phyloP scores from a whole-genome alignment of 92 coral and sea anemone genomes.

The Chrysogorgia sp. region DNA sequence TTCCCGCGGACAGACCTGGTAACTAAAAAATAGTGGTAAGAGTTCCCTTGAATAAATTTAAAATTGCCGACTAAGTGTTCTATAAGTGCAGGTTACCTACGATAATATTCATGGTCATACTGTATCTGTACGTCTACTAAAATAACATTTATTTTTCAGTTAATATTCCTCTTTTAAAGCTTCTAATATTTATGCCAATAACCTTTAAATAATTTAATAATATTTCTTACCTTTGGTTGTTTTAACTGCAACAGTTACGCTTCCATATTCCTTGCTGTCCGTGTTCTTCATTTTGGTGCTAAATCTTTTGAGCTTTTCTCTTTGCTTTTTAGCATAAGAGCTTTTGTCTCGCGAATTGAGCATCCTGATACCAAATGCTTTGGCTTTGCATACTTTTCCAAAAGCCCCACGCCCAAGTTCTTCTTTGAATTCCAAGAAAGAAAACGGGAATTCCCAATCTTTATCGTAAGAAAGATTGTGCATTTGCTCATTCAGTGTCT shows the following conservation, averaged over 20 bases:
- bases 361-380: slow-evolving; percentile 50
- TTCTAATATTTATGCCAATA: neutral
- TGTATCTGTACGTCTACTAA: neutral
- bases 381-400: slow-evolving; percentile 55
- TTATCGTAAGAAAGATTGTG: slow-evolving; percentile 60
- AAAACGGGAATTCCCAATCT: slow-evolving; percentile 63
- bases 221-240: slow-evolving; percentile 54
- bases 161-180: neutral
- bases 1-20: too few relatives aligned
- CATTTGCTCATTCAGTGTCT: slow-evolving; percentile 56
- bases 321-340: slow-evolving; percentile 45
- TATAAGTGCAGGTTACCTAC: too few relatives aligned
- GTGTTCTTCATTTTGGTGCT: slow-evolving; percentile 15
- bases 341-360: slow-evolving; percentile 57
- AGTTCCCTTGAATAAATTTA: too few relatives aligned
- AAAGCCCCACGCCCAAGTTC: slow-evolving; percentile 55
- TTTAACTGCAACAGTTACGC: slow-evolving; percentile 56
- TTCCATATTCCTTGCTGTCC: slow-evolving; percentile 29
- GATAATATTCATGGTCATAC: neutral
- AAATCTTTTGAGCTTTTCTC: slow-evolving; percentile 33
- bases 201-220: neutral
- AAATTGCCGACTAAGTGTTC: neutral
- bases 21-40: too few relatives aligned
- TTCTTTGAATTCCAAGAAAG: slow-evolving; percentile 35
- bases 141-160: neutral